Base-by-base conservation (phyloP, 2,113 vertebrate genomes). In the Cairina moschata region DNA sequence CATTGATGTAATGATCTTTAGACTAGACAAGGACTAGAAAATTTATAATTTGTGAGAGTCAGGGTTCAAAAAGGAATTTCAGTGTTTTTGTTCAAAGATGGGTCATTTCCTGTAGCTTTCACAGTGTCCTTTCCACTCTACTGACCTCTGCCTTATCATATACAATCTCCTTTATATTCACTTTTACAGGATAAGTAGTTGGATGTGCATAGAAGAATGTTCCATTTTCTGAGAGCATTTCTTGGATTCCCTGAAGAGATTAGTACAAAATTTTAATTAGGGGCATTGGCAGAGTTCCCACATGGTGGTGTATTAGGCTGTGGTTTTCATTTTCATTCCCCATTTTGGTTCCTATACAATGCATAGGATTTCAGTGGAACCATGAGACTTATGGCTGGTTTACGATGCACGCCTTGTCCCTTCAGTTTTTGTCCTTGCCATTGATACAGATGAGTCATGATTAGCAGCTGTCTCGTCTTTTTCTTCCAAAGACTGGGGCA, bases 111-210 rank as follows among this genome's bases (percentile, higher is more conserved):
- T 96, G 91, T 87, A 91, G 93, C 88, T 89, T 94, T 92, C 92
- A 95, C 81, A 89, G 92, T 95, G 95, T 95, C 91, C 96, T 96
- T 96, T 96, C 91, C 93, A 95, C 91, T 95, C 8, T 54, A 92
- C 59, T 92, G 94, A 85, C 91, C 91, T 96, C 92, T 93, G 91
- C 89, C 95, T 96, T 96, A 96, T 94, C 23, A 4, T 78, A 58
- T 89, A 93, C 83, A 71, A 60, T 88, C 95, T 91, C 73, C 36
- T 63, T 78, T 83, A 50, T 88, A 90, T 82, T 74, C 81, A 44
- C 59, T 95, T 34, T 87, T 93, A 68, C 73, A 34, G 86, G 69
- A 72, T 94, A 95, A 95, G 84, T 86, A 66, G 34, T 71, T 94
- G 95, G 90, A 93, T 93, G 82, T 95, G 46, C 76, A 59, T 14